Conservation (phyloP, 2,888 invertebrate genomes). For the Ophion costatus region DNA sequence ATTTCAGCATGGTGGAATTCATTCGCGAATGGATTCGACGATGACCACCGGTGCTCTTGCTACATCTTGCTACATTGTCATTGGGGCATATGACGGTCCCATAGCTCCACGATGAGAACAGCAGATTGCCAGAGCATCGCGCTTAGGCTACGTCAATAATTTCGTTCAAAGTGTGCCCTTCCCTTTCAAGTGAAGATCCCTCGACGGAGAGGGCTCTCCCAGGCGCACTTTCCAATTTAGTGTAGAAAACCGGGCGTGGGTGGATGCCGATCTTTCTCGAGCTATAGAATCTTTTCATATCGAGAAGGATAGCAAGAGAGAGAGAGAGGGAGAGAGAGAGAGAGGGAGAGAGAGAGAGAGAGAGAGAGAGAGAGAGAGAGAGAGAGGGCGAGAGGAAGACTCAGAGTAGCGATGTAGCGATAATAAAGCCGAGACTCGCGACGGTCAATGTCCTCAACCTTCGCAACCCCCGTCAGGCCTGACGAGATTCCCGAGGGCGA, state of each 20-base stretch:
- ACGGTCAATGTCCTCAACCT: constrained; percentile 60
- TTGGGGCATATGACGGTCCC: not conserved
- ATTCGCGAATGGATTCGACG: no score
- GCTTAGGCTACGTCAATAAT: not conserved
- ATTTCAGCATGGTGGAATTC: no score
- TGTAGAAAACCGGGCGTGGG: not conserved
- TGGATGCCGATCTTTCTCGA: constrained; percentile 21
- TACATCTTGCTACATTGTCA: not conserved
- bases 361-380: not conserved
- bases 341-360: no score
- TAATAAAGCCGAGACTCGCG: constrained; percentile 10
- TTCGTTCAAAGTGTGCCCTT: not conserved
- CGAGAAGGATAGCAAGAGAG: not conserved
- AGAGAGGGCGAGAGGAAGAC: not conserved
- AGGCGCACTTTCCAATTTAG: constrained; percentile 4
- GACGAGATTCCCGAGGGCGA: constrained; percentile 41
- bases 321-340: no score
- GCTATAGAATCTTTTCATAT: constrained; percentile 5
- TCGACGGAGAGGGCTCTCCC: constrained; percentile 10
- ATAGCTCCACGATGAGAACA: not conserved
- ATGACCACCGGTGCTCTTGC: not conserved
- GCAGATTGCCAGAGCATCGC: not conserved
- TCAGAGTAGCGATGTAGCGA: not conserved
- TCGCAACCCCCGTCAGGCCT: constrained; percentile 49
- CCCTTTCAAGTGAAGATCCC: not conserved